Conservation (phyloP, 1,140 invertebrate genomes). For the Heterodera carotae region DNA sequence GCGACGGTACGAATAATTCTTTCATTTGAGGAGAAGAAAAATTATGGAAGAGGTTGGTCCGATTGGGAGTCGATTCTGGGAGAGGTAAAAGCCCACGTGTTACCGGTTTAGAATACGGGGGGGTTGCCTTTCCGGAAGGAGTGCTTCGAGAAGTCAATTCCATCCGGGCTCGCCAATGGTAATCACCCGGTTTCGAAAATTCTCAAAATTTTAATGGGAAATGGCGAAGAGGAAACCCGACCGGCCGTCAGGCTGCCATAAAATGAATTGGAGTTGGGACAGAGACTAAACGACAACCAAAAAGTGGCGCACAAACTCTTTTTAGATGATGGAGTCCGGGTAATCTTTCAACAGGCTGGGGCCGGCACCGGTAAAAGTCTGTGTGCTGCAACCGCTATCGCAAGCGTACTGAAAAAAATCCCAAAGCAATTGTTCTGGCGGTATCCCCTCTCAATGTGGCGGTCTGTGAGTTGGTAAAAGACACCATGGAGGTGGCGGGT, state of each 20-base stretch:
- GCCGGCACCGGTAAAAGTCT: background rate
- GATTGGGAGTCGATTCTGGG: background rate
- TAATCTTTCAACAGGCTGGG: background rate
- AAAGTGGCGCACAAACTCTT: background rate
- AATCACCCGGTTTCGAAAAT: background rate
- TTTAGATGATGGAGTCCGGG: background rate
- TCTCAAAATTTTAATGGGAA: background rate
- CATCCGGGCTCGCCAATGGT: background rate
- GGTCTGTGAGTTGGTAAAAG: conserved; percentile 10
- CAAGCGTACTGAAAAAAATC: background rate
- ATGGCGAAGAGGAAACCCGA: background rate
- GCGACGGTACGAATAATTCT: background rate
- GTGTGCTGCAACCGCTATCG: background rate
- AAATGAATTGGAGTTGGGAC: background rate
- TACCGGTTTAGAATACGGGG: background rate
- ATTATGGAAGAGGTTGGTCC: background rate
- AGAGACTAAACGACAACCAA: background rate
- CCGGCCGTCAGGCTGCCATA: background rate
- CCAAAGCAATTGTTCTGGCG: background rate
- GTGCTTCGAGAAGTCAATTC: background rate
- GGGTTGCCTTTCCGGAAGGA: background rate
- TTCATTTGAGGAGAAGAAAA: background rate
- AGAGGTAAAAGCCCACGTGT: background rate
- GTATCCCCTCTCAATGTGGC: background rate
- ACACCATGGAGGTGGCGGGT: background rate